Evolutionary conservation across 2,113 vertebrate genomes (phyloP), one percentile per base, ranked within the genome.

Genomic region (Datnioides undecimradiatus): DNA sequence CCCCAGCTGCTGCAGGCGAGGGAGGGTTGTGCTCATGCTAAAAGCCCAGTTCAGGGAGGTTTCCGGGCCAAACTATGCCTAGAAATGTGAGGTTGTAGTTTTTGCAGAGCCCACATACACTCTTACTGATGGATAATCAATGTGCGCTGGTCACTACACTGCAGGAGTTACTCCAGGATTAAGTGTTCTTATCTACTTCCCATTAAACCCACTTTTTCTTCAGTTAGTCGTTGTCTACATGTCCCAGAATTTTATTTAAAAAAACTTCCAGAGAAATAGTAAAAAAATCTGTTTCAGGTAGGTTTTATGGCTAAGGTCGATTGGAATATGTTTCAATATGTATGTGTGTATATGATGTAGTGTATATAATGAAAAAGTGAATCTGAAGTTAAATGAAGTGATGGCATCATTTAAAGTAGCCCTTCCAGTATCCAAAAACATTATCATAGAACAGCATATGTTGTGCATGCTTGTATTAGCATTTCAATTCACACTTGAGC

Each of bases 41-140:
- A 49, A 33, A 38, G 65, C 63, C 4, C 1, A 27, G 13, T 45
- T 60, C 59, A 83, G 54, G 11, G 29, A 63, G 12, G 60, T 41
- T 38, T 48, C 11, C 2, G 4, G 13, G 63, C 43, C 16, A 52
- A 59, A 79, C 9, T 51, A 16, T 11, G 8, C 29, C 38, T 46
- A 25, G 6, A 36, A 49, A 41, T 8, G 33, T 21, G 16, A 64
- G 31, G 60, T 23, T 59, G 51, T 6, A 52, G 13, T 31, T 34
- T 52, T 46, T 0, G 4, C 43, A 59, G 46, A 79, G 40, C 21
- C n/a, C 6, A 23, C 45, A 5, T 21, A 66, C 57, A 3, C 69
- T 57, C 43, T 40, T 1, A 25, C 43, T 46, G 59, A 76, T 46
- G n/a, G 64, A 65, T 57, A 76, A 63, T 70, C 62, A 13, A 27